phyloP scores from a whole-genome alignment of 2,797 vertebrate genomes.

The Gambusia yucatana region DNA sequence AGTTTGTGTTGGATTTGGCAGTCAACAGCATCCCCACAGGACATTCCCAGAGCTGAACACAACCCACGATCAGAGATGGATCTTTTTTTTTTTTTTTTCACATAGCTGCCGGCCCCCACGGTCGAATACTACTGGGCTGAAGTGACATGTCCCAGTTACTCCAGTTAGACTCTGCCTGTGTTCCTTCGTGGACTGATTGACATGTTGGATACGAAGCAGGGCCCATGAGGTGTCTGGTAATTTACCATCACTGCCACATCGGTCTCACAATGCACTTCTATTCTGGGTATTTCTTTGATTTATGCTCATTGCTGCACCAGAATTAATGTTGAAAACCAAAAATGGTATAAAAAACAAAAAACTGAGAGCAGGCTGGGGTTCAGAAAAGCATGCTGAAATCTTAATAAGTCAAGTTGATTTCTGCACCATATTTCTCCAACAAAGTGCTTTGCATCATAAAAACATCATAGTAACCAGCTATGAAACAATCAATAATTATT shows the following conservation, averaged over 20 bases:
- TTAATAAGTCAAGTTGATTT: no score
- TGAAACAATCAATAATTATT: no score
- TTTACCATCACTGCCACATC: constrained; percentile 43
- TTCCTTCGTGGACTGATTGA: constrained; percentile 57
- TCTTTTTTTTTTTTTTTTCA: constrained; percentile 23
- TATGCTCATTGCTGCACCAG: constrained; percentile 6
- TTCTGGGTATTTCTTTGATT: constrained; percentile 22
- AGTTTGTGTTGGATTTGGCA: constrained; percentile 32
- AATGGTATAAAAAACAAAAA: not conserved
- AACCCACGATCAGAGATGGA: constrained; percentile 32
- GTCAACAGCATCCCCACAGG: constrained; percentile 74
- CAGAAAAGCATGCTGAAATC: constrained; percentile 30
- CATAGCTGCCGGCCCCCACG: constrained; percentile 37
- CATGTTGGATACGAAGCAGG: constrained; percentile 27
- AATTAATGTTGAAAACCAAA: not conserved
- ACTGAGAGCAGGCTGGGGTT: not conserved
- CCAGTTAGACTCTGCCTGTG: constrained; percentile 45
- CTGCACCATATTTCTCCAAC: no score
- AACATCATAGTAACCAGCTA: no score
- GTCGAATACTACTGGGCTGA: constrained; percentile 41
- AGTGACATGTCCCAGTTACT: constrained; percentile 63
- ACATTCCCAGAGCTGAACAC: constrained; percentile 31
- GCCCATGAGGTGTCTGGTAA: constrained; percentile 38
- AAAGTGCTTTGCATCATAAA: no score
- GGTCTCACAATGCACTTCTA: not conserved